phyloP scores from a whole-genome alignment of 2,888 invertebrate species.

The Microdon myrmicae region DNA sequence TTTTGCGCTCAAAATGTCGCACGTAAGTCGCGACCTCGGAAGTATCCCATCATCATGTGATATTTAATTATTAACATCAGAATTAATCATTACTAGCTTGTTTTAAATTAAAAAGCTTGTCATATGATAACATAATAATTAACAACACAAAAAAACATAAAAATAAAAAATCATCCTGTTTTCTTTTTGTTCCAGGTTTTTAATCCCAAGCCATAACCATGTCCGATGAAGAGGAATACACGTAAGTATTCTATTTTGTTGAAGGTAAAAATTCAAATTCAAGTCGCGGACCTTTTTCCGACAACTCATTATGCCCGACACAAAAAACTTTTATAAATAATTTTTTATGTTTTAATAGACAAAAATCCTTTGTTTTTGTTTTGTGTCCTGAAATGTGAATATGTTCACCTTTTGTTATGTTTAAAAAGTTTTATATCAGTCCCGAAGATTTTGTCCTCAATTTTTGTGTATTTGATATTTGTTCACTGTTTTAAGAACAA shows the following conservation, averaged over 20 bases:
- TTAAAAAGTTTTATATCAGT: not conserved
- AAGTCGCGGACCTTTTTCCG: slow-evolving; percentile 20
- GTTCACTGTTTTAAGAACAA: slow-evolving; percentile 34
- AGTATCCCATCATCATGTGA: no score
- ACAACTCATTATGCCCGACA: slow-evolving; percentile 23
- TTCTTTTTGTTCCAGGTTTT: slow-evolving; percentile 70
- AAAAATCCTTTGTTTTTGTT: slow-evolving; percentile 6
- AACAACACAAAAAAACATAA: no score
- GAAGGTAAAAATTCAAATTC: not conserved
- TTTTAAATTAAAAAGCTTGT: no score
- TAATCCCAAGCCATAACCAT: slow-evolving; percentile 76
- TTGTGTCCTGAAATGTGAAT: no score
- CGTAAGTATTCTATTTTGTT: slow-evolving; percentile 75
- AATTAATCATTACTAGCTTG: no score
- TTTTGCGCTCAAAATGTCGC: no score
- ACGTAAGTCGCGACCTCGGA: no score
- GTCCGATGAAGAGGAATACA: slow-evolving; percentile 96
- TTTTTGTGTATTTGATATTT: slow-evolving; percentile 38
- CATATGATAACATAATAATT: no score
- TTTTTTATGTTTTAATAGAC: slow-evolving; percentile 23
- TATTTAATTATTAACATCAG: no score
- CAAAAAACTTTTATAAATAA: slow-evolving; percentile 35
- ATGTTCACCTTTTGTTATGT: slow-evolving; percentile 2
- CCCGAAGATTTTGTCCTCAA: slow-evolving; percentile 3
- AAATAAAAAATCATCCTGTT: slow-evolving; percentile 26